A percentile compares a stretch with the other conserved stretches of the same genome.
phyloP scores from a whole-genome alignment of 2,113 vertebrate species.

The Toxostoma redivivum region DNA sequence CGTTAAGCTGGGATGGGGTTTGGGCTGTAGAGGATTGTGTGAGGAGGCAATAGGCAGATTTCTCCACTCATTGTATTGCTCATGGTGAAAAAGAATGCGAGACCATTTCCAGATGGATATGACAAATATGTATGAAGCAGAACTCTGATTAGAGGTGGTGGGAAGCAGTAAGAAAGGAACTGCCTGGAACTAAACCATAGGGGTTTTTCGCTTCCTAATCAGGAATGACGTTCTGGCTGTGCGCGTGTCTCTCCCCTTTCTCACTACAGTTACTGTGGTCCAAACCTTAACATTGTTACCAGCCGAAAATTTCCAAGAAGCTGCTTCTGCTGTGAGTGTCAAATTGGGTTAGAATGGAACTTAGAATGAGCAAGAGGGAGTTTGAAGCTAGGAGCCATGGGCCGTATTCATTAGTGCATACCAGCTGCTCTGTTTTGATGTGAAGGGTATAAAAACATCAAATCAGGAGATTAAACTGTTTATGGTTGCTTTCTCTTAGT shows the following conservation, averaged over 20 bases:
- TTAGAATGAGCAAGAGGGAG: background rate
- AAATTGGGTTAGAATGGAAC: background rate
- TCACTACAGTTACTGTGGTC: background rate
- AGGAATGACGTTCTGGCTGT: background rate
- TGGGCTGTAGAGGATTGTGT: background rate
- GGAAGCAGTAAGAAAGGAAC: background rate
- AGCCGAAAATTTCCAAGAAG: background rate
- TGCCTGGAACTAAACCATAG: background rate
- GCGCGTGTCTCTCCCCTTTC: background rate
- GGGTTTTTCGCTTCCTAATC: background rate
- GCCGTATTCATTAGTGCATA: background rate
- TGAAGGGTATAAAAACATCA: background rate
- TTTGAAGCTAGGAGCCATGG: background rate
- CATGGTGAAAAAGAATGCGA: rapidly evolving
- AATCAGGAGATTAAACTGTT: background rate
- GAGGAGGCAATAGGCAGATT: background rate
- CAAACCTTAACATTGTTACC: background rate
- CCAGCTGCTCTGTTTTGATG: background rate
- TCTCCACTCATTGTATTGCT: background rate
- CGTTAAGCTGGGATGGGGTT: background rate
- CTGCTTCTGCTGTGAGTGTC: background rate
- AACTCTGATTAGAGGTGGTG: background rate
- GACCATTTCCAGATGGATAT: background rate
- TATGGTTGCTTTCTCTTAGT: background rate
- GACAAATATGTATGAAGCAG: background rate